A percentile compares a stretch with the other conserved stretches of the same genome.
These are phyloP conservation scores for Phragmatobia fuliginosa DNA, from an alignment of 2,888 invertebrate species.

Conservation along the genomic window DNA sequence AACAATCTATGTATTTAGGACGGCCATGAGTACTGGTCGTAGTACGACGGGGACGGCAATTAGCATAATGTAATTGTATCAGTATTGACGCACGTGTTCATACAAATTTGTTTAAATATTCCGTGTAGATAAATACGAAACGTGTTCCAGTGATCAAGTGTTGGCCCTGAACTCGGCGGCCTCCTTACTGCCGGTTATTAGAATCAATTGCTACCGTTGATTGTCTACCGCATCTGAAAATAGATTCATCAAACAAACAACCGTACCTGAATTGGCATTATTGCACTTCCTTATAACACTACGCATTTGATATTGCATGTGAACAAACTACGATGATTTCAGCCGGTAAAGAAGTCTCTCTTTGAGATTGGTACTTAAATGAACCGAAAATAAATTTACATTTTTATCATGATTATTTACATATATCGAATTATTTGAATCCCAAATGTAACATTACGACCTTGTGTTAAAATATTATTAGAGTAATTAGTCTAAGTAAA, in stretches of 20 bases:
- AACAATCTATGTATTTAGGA: constrained; percentile 23
- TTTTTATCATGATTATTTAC: too few relatives aligned
- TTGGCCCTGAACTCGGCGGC: constrained; percentile 73
- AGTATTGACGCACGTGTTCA: constrained; percentile 58
- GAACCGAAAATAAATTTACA: too few relatives aligned
- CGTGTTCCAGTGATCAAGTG: constrained; percentile 56
- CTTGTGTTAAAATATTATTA: not conserved
- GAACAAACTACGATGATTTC: not conserved
- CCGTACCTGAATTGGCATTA: constrained; percentile 53
- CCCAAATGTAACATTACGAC: not conserved
- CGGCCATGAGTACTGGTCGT: constrained; percentile 39
- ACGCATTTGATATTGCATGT: constrained; percentile 35
- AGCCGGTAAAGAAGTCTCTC: too few relatives aligned
- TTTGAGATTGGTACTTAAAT: too few relatives aligned
- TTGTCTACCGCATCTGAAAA: constrained; percentile 48
- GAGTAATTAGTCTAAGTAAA: too few relatives aligned
- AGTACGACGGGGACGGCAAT: constrained; percentile 40
- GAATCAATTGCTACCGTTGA: constrained; percentile 62
- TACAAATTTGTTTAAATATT: constrained; percentile 62
- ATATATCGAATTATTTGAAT: too few relatives aligned
- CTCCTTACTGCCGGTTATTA: constrained; percentile 65
- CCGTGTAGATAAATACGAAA: constrained; percentile 60
- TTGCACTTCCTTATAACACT: constrained; percentile 55
- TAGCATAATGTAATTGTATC: constrained; percentile 56
- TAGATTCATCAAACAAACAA: constrained; percentile 55